Evolutionary conservation across 2,797 vertebrate species (phyloP), one percentile per base, ranked within the genome.

Genomic region (Iguana delicatissima): DNA sequence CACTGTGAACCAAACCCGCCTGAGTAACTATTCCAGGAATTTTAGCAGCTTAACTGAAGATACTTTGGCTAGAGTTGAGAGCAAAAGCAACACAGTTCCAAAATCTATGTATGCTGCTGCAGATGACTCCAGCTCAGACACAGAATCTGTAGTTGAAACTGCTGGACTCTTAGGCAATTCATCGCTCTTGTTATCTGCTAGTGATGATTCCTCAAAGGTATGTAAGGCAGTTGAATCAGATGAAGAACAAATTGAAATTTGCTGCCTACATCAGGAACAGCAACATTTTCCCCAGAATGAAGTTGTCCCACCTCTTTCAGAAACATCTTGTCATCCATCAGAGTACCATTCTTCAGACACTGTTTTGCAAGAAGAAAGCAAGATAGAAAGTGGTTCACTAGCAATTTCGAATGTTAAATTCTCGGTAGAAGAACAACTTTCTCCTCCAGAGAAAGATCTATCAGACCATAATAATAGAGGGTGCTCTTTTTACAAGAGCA

Each of bases 161-260:
- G 93, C 95, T 1, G 94, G 89, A 0, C 86, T 88, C 59, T 52
- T 91, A 87, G 72, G 89, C 83, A 93, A 97, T 84, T 52, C 89
- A 67, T 87, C 92, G 82, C 74, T n/a, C 79, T 89, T 92, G 16
- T 89, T 73, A 0, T 87, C 93, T 0, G 0, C 87, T 93, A 77
- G 88, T 89, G 88, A 93, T 67, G 35, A 84, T 2, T 4, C 91
- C 24, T 74, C 94, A 62, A 76, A 87, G 46, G 89, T 46, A 79
- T 92, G 92, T 72, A 80, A 89, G 2, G 52, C 95, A 38, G 72
- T 90, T 0, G 98, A 98, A 57, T 98, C 98, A 0, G 98, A 98
- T 46, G 98, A 98, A 52, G 98, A 99, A 35, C 97, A 98, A 76
- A 96, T 99, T 85, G 98, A 99, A 95, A 97, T 98, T 46, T 98